Base-by-base conservation (phyloP, 2,797 vertebrate genomes). In the Hydrophis major region DNA sequence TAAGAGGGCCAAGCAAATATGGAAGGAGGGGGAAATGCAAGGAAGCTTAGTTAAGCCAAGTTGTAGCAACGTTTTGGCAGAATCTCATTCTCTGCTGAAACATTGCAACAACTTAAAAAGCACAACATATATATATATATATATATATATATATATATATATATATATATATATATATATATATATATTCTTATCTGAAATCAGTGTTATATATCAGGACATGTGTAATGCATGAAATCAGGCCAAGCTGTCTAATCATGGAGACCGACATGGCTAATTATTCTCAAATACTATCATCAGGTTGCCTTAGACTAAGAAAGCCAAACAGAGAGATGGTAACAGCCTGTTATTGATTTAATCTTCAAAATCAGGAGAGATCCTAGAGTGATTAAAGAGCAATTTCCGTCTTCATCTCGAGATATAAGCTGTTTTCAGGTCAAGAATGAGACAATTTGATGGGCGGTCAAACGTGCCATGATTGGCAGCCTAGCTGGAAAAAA, bases 331-430 rank as follows among this genome's bases (percentile, higher is more conserved):
- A 93, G 89, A 87, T 55, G 50, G 60, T 93, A 93, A 83, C 91
- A 94, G 94, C 91, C 92, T 74, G 74, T 94, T 94, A 92, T 88
- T 96, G 96, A 96, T 94, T 94, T 97, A 96, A 97, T 97, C 95
- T 97, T 94, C 93, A 94, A 94, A 96, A 96, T 96, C 94, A 96
- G 94, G 94, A 96, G 94, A 96, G 95, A 95, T 94, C 96, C 96
- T 95, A 50, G 95, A 96, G 93, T 95, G 95, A 97, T 96, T 97
- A 96, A 96, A 96, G 95, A 96, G 93, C 93, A 90, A 91, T 97
- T 98, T 97, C 94, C 96, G 92, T 92, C 96, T 95, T 96, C 93
- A 94, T 94, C 94, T 95, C 93, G 95, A 89, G 90, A 96, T 96
- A 96, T 89, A 90, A 95, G 92, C 74, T 95, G 66, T 94, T 97